A percentile compares a stretch with the other conserved stretches of the same genome.
Conservation (phyloP, 2,888 invertebrate genomes). For the Pherbina coryleti region DNA sequence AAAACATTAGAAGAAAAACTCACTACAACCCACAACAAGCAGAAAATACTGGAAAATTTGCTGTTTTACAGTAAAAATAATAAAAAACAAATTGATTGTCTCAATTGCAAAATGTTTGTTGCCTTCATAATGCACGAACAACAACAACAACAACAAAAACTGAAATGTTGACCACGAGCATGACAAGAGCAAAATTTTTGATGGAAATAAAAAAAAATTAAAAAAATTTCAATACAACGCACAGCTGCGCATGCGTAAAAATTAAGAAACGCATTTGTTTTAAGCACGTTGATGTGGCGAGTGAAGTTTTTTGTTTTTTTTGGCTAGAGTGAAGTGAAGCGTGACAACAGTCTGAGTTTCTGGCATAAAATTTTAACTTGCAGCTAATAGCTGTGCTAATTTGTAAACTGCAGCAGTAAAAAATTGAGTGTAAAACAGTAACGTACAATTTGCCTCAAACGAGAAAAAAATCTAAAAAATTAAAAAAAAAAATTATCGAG, state of each 20-base stretch:
- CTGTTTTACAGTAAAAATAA: background rate
- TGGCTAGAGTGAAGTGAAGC: background rate
- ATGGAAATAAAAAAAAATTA: background rate
- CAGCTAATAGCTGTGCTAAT: constrained; percentile 25
- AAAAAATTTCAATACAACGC: constrained; percentile 4
- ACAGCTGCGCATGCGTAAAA: background rate
- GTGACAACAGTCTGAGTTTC: background rate
- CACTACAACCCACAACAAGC: no score
- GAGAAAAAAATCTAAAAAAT: background rate
- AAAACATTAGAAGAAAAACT: no score
- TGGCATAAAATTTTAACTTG: constrained; percentile 9
- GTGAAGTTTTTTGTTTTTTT: background rate
- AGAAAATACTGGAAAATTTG: no score
- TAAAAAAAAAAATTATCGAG: background rate
- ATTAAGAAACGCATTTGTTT: background rate
- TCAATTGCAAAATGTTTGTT: background rate
- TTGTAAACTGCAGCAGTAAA: constrained; percentile 17
- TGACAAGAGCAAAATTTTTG: background rate
- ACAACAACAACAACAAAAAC: no score
- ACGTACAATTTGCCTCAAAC: background rate
- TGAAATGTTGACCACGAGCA: background rate
- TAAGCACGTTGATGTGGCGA: no score
- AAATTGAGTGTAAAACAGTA: constrained; percentile 12
- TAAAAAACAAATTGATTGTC: background rate
- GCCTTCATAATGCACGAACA: background rate